Evolutionary conservation across 2,797 vertebrate genomes (phyloP).

Genomic region (Sebastes cheni): DNA sequence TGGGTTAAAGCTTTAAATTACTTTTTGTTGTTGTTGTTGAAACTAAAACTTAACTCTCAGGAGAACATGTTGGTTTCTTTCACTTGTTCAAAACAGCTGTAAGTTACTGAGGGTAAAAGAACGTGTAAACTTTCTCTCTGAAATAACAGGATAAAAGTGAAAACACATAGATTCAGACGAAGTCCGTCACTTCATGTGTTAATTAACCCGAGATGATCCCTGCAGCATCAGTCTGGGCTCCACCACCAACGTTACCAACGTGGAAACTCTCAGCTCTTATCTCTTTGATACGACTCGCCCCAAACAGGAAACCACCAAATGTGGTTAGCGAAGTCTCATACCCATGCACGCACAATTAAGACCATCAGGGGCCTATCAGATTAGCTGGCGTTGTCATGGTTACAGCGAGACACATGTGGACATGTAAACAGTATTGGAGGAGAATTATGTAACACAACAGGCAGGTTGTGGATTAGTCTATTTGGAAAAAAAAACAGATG

Average conservation of each 20-base stretch:
- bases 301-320: conserved; percentile 70
- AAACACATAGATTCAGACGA: not conserved
- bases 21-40: not conserved
- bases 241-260: not conserved
- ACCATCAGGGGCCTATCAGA: conserved; percentile 49
- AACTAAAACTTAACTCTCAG: not conserved
- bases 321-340: conserved; percentile 37
- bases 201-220: not conserved
- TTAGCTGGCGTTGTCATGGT: conserved; percentile 55
- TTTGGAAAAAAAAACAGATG: not conserved
- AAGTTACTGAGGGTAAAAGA: not conserved
- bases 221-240: not conserved
- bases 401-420: conserved; percentile 58
- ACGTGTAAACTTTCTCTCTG: not conserved
- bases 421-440: conserved; percentile 61
- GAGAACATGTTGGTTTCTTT: not conserved
- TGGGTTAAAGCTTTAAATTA: not conserved
- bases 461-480: conserved; percentile 36
- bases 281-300: conserved; percentile 28
- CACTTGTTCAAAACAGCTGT: not conserved
- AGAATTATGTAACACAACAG: conserved; percentile 45
- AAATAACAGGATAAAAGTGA: not conserved
- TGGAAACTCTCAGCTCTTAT: conserved; percentile 24
- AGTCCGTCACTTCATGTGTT: not conserved
- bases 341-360: conserved; percentile 45